These are phyloP conservation scores for Tanaodytes sp. DNA, from an alignment of 2,888 invertebrate species.

Conservation along the genomic window DNA sequence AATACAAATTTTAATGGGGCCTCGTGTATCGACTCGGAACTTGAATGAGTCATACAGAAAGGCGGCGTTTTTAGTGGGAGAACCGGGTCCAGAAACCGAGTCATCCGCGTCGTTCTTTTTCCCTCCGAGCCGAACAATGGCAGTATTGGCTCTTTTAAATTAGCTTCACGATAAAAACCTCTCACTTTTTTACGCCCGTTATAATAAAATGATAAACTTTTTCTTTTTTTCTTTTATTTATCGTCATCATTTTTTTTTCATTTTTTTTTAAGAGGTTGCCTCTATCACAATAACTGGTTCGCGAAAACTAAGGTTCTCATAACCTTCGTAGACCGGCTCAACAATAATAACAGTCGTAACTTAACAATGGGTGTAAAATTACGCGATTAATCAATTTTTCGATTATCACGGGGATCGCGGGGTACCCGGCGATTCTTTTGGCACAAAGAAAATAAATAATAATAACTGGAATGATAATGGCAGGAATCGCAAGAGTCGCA, in stretches of 20 bases:
- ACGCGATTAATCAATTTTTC: too few species aligned
- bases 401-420: slow-evolving; percentile 3
- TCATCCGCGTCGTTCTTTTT: slow-evolving; percentile 26
- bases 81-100: slow-evolving; percentile 45
- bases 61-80: slow-evolving; percentile 41
- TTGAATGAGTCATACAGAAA: slow-evolving; percentile 37
- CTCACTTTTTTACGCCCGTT: background rate
- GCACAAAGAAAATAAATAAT: slow-evolving; percentile 32
- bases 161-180: slow-evolving; percentile 12
- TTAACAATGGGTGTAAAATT: too few species aligned
- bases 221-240: too few species aligned
- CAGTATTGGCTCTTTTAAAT: slow-evolving; percentile 19
- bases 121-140: slow-evolving; percentile 21
- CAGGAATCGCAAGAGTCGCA: background rate
- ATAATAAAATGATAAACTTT: slow-evolving; percentile 16
- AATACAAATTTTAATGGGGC: slow-evolving; percentile 9
- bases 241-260: background rate
- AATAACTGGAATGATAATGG: slow-evolving; percentile 8
- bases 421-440: too few species aligned
- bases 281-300: too few species aligned
- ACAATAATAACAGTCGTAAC: too few species aligned
- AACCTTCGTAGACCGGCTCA: too few species aligned
- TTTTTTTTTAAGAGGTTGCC: background rate
- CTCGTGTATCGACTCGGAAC: slow-evolving; percentile 10
- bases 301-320: too few species aligned